Evolutionary conservation across 2,797 vertebrate genomes (phyloP).

Genomic region (Sebastolobus alascanus): DNA sequence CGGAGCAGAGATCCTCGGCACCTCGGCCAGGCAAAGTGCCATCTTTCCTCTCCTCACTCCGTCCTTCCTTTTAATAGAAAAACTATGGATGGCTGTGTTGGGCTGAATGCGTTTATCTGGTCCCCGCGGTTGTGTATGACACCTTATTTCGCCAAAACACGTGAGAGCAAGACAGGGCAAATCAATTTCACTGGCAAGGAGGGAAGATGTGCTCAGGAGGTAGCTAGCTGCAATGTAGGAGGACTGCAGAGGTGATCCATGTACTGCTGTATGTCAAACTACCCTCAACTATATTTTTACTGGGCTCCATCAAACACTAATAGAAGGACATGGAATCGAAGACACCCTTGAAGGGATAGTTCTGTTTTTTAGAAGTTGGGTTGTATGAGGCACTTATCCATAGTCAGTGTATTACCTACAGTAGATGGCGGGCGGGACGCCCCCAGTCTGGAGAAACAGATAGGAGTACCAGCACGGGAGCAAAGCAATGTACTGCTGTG

Average conservation of each 20-base stretch:
- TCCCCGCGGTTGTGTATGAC: constrained; percentile 46
- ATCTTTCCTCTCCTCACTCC: background rate
- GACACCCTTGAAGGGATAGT: background rate
- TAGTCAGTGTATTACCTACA: background rate
- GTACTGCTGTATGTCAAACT: constrained; percentile 29
- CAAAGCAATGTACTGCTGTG: background rate
- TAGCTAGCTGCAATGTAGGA: constrained; percentile 11
- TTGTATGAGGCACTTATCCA: background rate
- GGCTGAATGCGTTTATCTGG: constrained; percentile 53
- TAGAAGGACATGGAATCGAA: background rate
- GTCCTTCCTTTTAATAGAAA: constrained; percentile 67
- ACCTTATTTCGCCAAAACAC: constrained; percentile 66
- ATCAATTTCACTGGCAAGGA: constrained; percentile 61
- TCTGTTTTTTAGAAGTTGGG: background rate
- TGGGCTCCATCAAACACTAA: background rate
- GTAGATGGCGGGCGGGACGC: background rate
- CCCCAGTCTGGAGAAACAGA: background rate
- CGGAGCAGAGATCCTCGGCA: background rate
- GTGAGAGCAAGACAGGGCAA: constrained; percentile 39
- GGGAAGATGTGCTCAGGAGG: constrained; percentile 17
- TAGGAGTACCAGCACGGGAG: background rate
- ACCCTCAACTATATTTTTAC: constrained; percentile 16
- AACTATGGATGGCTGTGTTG: constrained; percentile 54
- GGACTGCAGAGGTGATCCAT: constrained; percentile 24
- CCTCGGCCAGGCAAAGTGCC: constrained; percentile 9